A percentile compares a stretch with the other conserved stretches of the same genome.
Evolutionary conservation across 2,888 invertebrate species (phyloP).

Genomic region (Luperina nickerlii): DNA sequence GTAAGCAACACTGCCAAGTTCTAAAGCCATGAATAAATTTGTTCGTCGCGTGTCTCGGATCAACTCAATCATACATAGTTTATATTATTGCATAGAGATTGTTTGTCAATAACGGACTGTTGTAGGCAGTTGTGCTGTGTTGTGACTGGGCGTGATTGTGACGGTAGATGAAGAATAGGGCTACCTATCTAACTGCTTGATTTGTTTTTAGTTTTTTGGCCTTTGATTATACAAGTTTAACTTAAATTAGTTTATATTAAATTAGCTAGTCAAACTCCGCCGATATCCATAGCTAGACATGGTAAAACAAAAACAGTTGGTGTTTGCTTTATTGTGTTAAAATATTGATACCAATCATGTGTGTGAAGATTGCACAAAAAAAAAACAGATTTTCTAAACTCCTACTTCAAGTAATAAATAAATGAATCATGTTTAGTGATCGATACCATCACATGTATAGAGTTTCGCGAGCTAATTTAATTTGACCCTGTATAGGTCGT

Average conservation of each 20-base stretch:
- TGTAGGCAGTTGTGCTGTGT: background rate
- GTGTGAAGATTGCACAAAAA: background rate
- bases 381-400: background rate
- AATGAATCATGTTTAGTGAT: background rate
- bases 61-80: conserved; percentile 36
- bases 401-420: too few species aligned
- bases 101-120: conserved; percentile 4
- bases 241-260: background rate
- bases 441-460: background rate
- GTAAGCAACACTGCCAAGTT: conserved; percentile 47
- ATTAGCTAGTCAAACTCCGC: background rate
- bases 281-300: background rate
- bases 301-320: background rate
- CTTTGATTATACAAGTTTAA: background rate
- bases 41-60: conserved; percentile 18
- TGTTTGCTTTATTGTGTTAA: too few species aligned
- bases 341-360: background rate
- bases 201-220: background rate
- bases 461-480: background rate
- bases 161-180: too few species aligned
- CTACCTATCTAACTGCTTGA: background rate
- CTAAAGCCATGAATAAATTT: conserved; percentile 57
- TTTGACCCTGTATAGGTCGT: background rate
- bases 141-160: background rate
- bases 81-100: conserved; percentile 10